Evolutionary conservation across 2,113 vertebrate genomes (phyloP).

Genomic region (Thermophis baileyi): DNA sequence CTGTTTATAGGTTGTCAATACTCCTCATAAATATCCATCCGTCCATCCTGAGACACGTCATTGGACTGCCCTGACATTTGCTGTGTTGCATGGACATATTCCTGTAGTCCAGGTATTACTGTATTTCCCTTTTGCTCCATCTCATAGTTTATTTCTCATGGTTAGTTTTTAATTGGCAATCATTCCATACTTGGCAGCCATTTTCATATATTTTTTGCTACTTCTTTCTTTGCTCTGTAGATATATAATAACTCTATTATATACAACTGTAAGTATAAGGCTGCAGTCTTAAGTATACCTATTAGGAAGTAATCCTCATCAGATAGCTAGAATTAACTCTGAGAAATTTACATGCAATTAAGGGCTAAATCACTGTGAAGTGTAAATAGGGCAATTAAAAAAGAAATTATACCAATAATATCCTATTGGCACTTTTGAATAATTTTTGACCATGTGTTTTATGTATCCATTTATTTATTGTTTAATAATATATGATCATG

Average conservation of each 20-base stretch:
- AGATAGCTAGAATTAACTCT: background rate
- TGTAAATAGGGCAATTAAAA: conserved; percentile 47
- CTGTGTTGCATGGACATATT: conserved; percentile 98
- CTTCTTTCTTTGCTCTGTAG: conserved; percentile 50
- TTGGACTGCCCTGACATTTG: conserved; percentile 98
- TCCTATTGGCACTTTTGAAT: conserved; percentile 58
- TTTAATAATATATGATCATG: conserved; percentile 29
- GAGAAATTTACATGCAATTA: background rate
- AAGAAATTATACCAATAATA: conserved; percentile 39
- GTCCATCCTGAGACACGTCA: conserved; percentile 97
- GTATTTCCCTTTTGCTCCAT: conserved; percentile 70
- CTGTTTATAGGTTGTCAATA: conserved; percentile 96
- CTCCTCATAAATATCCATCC: conserved; percentile 97
- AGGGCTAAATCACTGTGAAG: conserved; percentile 68
- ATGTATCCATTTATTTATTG: conserved; percentile 58
- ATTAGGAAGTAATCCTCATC: background rate
- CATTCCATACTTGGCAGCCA: conserved; percentile 33
- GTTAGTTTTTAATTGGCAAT: conserved; percentile 56
- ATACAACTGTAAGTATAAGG: conserved; percentile 32
- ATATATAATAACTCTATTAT: conserved; percentile 44
- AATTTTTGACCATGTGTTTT: conserved; percentile 60
- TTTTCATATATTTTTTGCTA: conserved; percentile 70
- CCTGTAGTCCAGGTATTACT: conserved; percentile 96
- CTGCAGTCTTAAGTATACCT: background rate
- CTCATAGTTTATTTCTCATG: conserved; percentile 64